Conservation (phyloP, 1,140 invertebrate genomes). For the Pentalonia nigronervosa region DNA sequence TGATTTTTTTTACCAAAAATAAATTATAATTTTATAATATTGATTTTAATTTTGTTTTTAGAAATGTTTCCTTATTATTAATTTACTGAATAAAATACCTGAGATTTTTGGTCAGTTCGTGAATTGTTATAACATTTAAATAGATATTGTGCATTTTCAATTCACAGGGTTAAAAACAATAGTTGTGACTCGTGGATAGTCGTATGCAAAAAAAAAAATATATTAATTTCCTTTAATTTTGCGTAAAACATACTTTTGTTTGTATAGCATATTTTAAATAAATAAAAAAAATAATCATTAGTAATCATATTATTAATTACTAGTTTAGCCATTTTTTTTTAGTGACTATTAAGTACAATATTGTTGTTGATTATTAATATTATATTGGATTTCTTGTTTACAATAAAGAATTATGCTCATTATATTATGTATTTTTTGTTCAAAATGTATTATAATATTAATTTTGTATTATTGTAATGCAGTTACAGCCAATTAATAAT, state of each 20-base stretch:
- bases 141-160: neutral
- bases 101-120: neutral
- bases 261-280: neutral
- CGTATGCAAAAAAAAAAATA: neutral
- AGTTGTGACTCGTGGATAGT: neutral
- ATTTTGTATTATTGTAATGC: neutral
- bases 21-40: constrained; percentile 52
- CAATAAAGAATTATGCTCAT: constrained; percentile 10
- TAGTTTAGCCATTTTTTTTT: neutral
- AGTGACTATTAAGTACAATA: neutral
- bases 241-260: neutral
- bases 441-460: neutral
- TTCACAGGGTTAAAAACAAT: neutral
- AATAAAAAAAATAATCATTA: neutral
- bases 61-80: neutral
- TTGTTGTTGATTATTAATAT: neutral
- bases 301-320: constrained; percentile 6
- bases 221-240: neutral
- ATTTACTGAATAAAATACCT: neutral
- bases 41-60: neutral
- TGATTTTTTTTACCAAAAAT: constrained; percentile 56
- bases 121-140: neutral
- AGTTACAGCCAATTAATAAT: neutral
- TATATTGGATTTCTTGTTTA: neutral
- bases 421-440: neutral